These are phyloP conservation scores for Pollachius pollachius DNA, from an alignment of 2,113 vertebrate genomes.

Conservation along the genomic window DNA sequence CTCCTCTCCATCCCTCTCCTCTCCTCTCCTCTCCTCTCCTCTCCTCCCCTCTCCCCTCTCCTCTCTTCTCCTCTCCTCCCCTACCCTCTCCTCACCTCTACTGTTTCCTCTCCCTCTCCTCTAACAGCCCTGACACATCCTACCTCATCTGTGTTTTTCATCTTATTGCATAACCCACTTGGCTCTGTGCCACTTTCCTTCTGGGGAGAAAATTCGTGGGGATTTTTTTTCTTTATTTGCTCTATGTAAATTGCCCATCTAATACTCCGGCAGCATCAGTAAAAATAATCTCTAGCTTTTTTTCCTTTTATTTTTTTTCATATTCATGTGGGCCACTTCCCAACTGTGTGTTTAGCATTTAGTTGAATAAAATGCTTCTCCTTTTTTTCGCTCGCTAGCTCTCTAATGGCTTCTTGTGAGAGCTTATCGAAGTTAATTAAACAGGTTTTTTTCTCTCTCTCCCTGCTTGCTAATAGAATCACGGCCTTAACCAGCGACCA, in stretches of 20 bases:
- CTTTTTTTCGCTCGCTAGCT: conserved; percentile 27
- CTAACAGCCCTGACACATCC: conserved; percentile 32
- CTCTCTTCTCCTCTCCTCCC: too few relatives aligned
- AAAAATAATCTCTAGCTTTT: conserved; percentile 20
- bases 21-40: neutral
- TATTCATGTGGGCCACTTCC: conserved; percentile 28
- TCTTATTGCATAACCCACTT: conserved; percentile 63
- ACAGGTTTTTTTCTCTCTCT: conserved; percentile 29
- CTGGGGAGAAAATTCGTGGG: conserved; percentile 45
- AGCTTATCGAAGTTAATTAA: conserved; percentile 62
- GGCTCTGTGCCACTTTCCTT: conserved; percentile 56
- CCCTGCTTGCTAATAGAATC: conserved; percentile 54
- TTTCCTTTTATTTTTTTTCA: conserved; percentile 32
- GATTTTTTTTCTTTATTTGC: conserved; percentile 50
- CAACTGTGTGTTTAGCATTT: conserved; percentile 41
- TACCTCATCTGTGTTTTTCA: conserved; percentile 33
- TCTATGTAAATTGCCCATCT: conserved; percentile 57
- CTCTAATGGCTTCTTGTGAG: conserved; percentile 53
- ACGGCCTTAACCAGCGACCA: conserved; percentile 45
- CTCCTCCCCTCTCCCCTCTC: neutral
- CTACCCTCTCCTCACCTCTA: conserved; percentile 5
- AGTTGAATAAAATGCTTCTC: conserved; percentile 37
- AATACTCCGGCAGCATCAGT: conserved; percentile 32
- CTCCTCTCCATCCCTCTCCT: neutral
- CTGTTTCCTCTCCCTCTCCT: conserved; percentile 12